Conservation (phyloP, 1,140 invertebrate genomes). For the Sycobia sp. region DNA sequence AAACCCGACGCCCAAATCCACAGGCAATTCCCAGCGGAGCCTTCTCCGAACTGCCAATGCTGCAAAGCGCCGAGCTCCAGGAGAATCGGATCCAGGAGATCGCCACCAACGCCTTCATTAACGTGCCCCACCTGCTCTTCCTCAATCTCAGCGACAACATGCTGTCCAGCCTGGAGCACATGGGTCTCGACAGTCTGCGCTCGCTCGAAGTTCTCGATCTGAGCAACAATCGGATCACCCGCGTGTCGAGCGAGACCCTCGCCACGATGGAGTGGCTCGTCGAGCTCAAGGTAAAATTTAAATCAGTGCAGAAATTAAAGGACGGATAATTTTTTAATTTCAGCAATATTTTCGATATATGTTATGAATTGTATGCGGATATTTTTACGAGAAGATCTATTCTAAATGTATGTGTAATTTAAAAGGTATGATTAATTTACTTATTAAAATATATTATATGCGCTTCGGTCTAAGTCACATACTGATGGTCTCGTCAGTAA, state of each 20-base stretch:
- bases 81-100: slow-evolving; percentile 75
- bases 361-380: too few species aligned
- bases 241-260: slow-evolving; percentile 69
- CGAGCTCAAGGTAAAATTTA: slow-evolving; percentile 74
- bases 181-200: slow-evolving; percentile 71
- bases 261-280: slow-evolving; percentile 80
- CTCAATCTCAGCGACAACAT: slow-evolving; percentile 83
- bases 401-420: too few species aligned
- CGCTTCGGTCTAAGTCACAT: too few species aligned
- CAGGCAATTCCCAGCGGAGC: slow-evolving; percentile 69
- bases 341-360: too few species aligned
- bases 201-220: slow-evolving; percentile 83
- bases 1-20: too few species aligned
- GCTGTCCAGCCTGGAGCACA: slow-evolving; percentile 71
- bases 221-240: slow-evolving; percentile 76
- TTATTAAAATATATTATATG: too few species aligned
- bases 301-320: too few species aligned
- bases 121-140: slow-evolving; percentile 77
- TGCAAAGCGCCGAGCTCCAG: slow-evolving; percentile 79
- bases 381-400: too few species aligned
- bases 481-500: too few species aligned
- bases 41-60: slow-evolving; percentile 76
- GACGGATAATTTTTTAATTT: too few species aligned
- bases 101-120: slow-evolving; percentile 76
- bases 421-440: too few species aligned